Percentiles rank a stretch among this genome's conserved stretches.
phyloP scores from a whole-genome alignment of 2,113 vertebrate genomes.

The Montifringilla adamsi region DNA sequence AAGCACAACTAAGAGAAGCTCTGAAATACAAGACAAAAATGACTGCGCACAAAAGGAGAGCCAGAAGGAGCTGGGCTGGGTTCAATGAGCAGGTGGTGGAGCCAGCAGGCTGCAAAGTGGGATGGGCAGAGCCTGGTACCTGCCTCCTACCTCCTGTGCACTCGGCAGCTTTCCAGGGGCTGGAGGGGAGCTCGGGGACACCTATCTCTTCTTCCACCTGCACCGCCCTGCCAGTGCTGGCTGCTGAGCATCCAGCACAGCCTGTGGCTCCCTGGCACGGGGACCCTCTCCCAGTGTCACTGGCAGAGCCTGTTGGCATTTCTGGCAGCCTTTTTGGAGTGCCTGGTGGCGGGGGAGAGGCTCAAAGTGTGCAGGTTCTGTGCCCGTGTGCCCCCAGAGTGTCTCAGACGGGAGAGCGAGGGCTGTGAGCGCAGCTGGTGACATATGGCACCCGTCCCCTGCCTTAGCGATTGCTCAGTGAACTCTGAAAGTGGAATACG shows the following conservation, averaged over 20 bases:
- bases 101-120: background rate
- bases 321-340: background rate
- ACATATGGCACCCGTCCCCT: slow-evolving; percentile 62
- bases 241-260: background rate
- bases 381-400: background rate
- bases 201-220: background rate
- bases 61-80: background rate
- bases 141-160: background rate
- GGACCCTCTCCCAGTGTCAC: rapidly evolving
- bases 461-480: slow-evolving; percentile 67
- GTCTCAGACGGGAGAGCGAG: background rate
- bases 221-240: rapidly evolving
- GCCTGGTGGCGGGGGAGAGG: background rate
- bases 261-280: background rate
- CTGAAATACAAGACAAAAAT: background rate
- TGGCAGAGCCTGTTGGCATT: background rate
- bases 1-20: background rate
- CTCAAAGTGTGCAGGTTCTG: background rate
- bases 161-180: background rate
- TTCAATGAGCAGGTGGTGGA: background rate
- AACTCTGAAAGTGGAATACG: slow-evolving; percentile 51
- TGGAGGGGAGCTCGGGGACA: background rate
- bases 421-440: slow-evolving; percentile 56
- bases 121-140: background rate
- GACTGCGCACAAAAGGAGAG: background rate